These are phyloP conservation scores for Eulacestoma nigropectus DNA, from an alignment of 2,113 vertebrate genomes.

Conservation along the genomic window DNA sequence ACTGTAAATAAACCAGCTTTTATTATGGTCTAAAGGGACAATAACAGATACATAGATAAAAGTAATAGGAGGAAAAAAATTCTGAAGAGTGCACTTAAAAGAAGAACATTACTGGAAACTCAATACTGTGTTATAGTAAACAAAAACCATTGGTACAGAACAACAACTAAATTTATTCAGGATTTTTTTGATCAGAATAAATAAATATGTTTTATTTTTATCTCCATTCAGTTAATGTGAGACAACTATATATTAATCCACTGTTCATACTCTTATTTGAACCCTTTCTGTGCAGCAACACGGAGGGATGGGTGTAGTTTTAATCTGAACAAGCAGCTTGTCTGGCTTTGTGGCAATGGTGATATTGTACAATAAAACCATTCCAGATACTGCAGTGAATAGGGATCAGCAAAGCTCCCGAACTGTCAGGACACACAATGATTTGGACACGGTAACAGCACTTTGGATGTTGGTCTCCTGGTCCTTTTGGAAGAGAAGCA, in stretches of 20 bases:
- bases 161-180: background rate
- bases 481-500: background rate
- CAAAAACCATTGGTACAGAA: background rate
- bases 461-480: background rate
- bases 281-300: background rate
- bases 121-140: background rate
- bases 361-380: background rate
- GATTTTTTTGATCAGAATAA: background rate
- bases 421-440: background rate
- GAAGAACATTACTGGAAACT: background rate
- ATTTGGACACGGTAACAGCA: background rate
- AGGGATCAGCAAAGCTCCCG: background rate
- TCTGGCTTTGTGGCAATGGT: background rate
- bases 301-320: background rate
- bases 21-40: background rate
- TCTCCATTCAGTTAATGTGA: background rate
- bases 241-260: background rate
- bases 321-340: background rate
- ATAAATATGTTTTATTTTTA: background rate
- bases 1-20: background rate
- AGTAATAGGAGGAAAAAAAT: background rate
- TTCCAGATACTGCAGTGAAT: background rate
- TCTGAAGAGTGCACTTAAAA: background rate
- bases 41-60: background rate
- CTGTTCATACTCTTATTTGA: background rate